Base-by-base conservation (phyloP, 2,797 vertebrate species). In the Margarornis squamiger region DNA sequence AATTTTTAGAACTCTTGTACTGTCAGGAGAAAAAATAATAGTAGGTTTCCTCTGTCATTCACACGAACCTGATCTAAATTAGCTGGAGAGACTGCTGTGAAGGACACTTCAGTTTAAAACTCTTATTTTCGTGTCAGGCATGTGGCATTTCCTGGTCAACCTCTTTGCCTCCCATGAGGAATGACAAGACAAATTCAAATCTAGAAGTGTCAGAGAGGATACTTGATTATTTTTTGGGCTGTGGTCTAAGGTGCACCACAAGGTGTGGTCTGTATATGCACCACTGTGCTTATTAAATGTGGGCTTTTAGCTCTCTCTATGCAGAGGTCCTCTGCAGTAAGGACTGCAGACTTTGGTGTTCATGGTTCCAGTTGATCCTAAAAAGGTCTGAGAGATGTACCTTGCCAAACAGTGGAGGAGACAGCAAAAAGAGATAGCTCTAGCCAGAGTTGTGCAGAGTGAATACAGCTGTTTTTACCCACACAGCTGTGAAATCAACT, bases 1-100 rank as follows among this genome's bases (percentile, higher is more conserved):
- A 92, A 95, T 95, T 94, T 95, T 94, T 95, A 92, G 90, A 96
- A 93, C 78, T 36, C 85, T 94, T 93, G 36, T 87, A 74, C 76
- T 94, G 86, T 87, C 87, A 88, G 58, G 70, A 89, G 65, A 58
- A 85, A 88, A 86, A 68, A 92, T 91, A 95, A 86, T 51, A 74
- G 68, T 90, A 90, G 76, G 85, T 95, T 90, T 93, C 85, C 80
- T 95, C 92, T 80, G 48, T 92, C 76, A 63, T 85, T 88, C 87
- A 71, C 26, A 19, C 30, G 51, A 94, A 91, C n/a, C 62, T 65
- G 78, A 89, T 96, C 92, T 79, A 96, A 91, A 79, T 86, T 92
- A 95, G 63, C 58, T 83, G 70, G 87, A 92, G 75, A 94, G 84
- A 85, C 88, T 70, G 41, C 48, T 86, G 59, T 92, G 95, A 90